Evolutionary conservation across 2,888 invertebrate species (phyloP).

Genomic region (Conchocele bisecta): DNA sequence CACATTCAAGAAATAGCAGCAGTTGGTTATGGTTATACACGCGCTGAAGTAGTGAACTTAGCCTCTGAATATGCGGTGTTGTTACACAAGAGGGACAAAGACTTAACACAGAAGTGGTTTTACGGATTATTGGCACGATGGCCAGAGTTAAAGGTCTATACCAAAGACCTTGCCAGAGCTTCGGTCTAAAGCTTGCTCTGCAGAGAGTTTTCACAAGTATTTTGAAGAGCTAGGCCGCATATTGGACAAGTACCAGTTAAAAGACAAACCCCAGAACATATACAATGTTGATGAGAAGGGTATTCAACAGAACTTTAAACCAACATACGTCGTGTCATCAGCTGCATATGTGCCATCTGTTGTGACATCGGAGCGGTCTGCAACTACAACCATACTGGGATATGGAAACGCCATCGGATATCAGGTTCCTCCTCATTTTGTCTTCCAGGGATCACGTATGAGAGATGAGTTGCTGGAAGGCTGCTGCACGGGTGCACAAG

Average conservation of each 20-base stretch:
- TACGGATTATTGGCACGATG: background rate
- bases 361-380: too few relatives aligned
- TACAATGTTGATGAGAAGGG: too few relatives aligned
- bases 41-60: background rate
- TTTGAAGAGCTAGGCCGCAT: too few relatives aligned
- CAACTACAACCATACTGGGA: background rate
- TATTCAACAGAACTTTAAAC: too few relatives aligned
- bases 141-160: background rate
- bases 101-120: background rate
- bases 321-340: too few relatives aligned
- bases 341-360: too few relatives aligned
- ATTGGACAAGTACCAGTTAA: too few relatives aligned
- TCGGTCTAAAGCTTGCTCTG: too few relatives aligned
- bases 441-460: background rate
- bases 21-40: constrained; percentile 1
- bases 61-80: background rate
- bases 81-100: background rate
- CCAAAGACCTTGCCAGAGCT: too few relatives aligned
- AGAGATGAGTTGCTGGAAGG: background rate
- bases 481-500: background rate
- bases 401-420: background rate
- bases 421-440: background rate
- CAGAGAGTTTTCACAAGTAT: too few relatives aligned
- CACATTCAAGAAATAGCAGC: background rate
- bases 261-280: too few relatives aligned